Evolutionary conservation across 2,113 vertebrate species (phyloP).

Genomic region (Thunnus maccoyii): DNA sequence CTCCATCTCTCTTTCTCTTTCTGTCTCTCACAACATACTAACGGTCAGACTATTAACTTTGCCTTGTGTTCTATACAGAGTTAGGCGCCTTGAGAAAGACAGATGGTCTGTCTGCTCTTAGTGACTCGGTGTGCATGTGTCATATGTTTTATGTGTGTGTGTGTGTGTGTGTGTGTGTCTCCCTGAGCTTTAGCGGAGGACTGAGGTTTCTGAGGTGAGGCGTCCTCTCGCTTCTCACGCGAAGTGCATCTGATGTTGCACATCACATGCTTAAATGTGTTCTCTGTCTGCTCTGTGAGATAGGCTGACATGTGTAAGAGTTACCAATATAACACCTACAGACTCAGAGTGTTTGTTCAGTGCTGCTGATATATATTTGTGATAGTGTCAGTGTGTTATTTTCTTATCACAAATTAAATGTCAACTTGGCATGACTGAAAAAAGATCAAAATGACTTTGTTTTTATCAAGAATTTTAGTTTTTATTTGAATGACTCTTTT

Average conservation of each 20-base stretch:
- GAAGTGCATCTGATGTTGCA: slow-evolving; percentile 79
- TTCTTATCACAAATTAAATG: background rate
- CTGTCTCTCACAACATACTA: slow-evolving; percentile 15
- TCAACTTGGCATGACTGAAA: background rate
- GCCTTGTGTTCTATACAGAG: background rate
- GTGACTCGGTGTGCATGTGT: slow-evolving; percentile 37
- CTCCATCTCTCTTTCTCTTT: background rate
- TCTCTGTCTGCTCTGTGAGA: slow-evolving; percentile 54
- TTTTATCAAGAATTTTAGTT: background rate
- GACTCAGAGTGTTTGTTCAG: background rate
- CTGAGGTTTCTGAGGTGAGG: slow-evolving; percentile 84
- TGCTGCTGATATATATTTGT: background rate
- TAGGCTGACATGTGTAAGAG: slow-evolving; percentile 8
- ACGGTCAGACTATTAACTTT: slow-evolving; percentile 26
- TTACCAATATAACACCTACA: slow-evolving; percentile 16
- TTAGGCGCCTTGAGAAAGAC: slow-evolving; percentile 22
- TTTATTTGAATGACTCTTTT: background rate
- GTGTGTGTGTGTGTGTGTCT: slow-evolving; percentile 44
- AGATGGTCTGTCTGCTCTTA: slow-evolving; percentile 38
- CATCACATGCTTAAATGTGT: slow-evolving; percentile 74
- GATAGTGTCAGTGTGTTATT: background rate
- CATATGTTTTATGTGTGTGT: slow-evolving; percentile 35
- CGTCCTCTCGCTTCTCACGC: slow-evolving; percentile 78
- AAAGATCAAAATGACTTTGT: background rate
- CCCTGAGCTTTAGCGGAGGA: slow-evolving; percentile 57